Percentiles rank a stretch among this genome's conserved stretches.
These are phyloP conservation scores for Abramis brama DNA, from an alignment of 2,113 vertebrate genomes.

Conservation along the genomic window DNA sequence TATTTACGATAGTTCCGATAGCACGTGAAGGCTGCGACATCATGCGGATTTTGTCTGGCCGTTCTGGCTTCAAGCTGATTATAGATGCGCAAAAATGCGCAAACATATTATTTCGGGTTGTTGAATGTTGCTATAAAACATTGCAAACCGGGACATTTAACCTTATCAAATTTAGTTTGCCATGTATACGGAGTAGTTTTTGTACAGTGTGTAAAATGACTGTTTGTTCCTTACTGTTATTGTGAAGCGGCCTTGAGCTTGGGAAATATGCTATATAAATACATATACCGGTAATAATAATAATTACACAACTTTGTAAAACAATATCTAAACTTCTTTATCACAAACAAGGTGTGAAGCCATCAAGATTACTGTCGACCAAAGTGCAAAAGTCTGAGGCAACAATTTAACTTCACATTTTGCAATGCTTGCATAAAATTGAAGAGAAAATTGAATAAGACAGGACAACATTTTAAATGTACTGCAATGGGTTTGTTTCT, in stretches of 20 bases:
- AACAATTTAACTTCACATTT: not conserved
- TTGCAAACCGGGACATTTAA: not conserved
- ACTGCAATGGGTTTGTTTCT: not conserved
- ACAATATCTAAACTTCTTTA: not conserved
- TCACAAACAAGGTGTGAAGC: not conserved
- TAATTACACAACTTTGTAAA: not conserved
- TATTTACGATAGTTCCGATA: too few species aligned
- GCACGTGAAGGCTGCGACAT: too few species aligned
- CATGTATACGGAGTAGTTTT: too few species aligned
- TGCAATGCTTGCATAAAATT: not conserved
- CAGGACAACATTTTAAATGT: not conserved
- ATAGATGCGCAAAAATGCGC: constrained; percentile 10
- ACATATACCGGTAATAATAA: too few species aligned
- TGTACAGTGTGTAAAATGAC: too few species aligned
- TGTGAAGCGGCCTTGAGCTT: too few species aligned
- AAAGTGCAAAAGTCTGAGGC: not conserved
- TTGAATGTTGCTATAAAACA: not conserved
- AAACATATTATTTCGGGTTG: not conserved
- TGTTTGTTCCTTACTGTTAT: too few species aligned
- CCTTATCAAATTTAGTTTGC: not conserved
- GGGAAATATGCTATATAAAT: too few species aligned
- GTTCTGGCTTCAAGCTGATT: not conserved
- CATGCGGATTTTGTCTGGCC: not conserved
- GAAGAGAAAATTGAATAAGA: not conserved
- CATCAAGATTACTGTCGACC: not conserved